Percentiles rank a stretch among this genome's conserved stretches.
These are phyloP conservation scores for Cephalotes varians DNA, from an alignment of 2,888 invertebrate genomes.

Conservation along the genomic window DNA sequence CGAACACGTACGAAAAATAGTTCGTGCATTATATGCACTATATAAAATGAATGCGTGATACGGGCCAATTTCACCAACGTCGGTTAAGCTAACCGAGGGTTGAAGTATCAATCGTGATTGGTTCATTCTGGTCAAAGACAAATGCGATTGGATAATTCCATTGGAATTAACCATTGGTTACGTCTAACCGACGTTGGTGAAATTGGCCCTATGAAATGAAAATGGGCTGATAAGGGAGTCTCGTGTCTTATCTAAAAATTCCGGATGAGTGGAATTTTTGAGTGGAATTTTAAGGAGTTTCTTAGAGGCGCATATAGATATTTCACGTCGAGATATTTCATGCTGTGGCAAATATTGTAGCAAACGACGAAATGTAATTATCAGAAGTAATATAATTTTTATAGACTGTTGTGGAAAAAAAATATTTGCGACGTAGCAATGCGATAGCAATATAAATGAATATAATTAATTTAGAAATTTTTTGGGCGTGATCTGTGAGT, in stretches of 20 bases:
- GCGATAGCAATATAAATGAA: background rate
- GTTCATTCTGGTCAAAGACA: too few species aligned
- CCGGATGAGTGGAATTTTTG: background rate
- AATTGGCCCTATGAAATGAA: too few species aligned
- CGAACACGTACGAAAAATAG: background rate
- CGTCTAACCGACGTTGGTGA: too few species aligned
- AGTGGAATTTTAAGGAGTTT: background rate
- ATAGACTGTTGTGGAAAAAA: background rate
- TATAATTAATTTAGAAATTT: background rate
- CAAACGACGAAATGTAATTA: background rate
- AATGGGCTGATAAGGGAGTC: background rate
- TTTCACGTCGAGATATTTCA: background rate
- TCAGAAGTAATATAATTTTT: background rate
- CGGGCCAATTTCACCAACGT: too few species aligned
- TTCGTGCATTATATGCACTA: too few species aligned
- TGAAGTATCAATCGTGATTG: too few species aligned
- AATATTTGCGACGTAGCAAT: background rate
- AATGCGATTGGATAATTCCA: too few species aligned
- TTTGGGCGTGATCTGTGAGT: background rate
- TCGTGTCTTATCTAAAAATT: background rate
- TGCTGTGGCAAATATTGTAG: background rate
- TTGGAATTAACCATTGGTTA: too few species aligned
- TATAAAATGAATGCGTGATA: too few species aligned
- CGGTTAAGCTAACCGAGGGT: too few species aligned
- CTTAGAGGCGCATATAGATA: background rate